Evolutionary conservation across 2,113 vertebrate genomes (phyloP).

Genomic region (Enhydra lutris): DNA sequence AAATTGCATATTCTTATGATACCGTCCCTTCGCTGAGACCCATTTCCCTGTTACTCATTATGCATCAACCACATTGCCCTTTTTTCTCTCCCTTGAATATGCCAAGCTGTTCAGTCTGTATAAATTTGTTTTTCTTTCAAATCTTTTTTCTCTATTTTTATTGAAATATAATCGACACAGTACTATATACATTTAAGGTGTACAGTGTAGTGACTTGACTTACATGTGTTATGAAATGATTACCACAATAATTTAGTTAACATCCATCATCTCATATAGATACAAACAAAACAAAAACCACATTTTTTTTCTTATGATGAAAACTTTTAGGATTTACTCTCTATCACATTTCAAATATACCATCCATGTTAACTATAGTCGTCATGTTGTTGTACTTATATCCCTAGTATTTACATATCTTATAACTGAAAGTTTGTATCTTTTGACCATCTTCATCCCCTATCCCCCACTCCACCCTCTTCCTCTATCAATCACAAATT

Average conservation of each 20-base stretch:
- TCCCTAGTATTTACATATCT: not conserved
- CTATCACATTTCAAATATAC: not conserved
- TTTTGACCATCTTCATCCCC: not conserved
- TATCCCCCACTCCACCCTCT: not conserved
- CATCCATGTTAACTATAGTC: not conserved
- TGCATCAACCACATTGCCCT: not conserved
- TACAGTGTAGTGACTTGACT: not conserved
- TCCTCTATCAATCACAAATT: not conserved
- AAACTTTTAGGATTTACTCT: not conserved
- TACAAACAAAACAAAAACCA: not conserved
- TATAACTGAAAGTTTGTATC: not conserved
- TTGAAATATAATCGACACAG: not conserved
- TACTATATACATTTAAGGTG: not conserved
- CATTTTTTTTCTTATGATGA: not conserved
- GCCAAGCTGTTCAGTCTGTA: not conserved
- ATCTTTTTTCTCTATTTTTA: not conserved
- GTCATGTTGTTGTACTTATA: not conserved
- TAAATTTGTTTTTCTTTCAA: not conserved
- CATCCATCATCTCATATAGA: not conserved
- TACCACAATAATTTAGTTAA: not conserved
- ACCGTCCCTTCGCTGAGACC: rapidly evolving
- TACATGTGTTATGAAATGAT: not conserved
- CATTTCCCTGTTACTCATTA: not conserved
- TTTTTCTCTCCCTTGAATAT: not conserved
- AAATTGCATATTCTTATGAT: not conserved